Evolutionary conservation across 2,797 vertebrate species (phyloP).

Genomic region (Myotis myotis): DNA sequence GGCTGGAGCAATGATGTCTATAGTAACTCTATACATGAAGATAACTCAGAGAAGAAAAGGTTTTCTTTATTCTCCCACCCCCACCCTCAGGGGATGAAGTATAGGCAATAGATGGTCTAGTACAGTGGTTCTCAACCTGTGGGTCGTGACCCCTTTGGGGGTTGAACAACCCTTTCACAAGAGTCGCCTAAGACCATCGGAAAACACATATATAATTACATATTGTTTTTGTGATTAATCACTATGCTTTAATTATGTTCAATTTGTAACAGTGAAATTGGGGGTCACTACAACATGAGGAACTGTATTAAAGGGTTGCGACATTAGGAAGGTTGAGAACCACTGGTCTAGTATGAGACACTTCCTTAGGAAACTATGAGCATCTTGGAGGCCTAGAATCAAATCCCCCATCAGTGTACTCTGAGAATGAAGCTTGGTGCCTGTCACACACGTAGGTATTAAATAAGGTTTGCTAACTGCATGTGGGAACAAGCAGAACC

Average conservation of each 20-base stretch:
- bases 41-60: background rate
- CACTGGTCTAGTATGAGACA: background rate
- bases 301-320: too few relatives aligned
- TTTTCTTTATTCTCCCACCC: background rate
- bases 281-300: too few relatives aligned
- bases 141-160: too few relatives aligned
- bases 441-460: background rate
- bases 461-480: background rate
- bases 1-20: background rate
- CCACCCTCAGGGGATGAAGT: background rate
- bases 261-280: too few relatives aligned
- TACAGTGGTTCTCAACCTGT: background rate
- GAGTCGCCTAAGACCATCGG: too few relatives aligned
- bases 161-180: too few relatives aligned
- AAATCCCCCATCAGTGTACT: background rate
- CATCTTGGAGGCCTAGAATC: background rate
- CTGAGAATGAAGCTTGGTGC: background rate
- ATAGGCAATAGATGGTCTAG: background rate
- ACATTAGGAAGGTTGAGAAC: too few relatives aligned
- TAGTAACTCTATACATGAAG: background rate
- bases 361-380: background rate
- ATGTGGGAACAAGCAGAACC: background rate
- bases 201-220: too few relatives aligned
- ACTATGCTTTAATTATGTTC: too few relatives aligned
- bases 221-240: too few relatives aligned